Conservation (phyloP, 1,140 invertebrate genomes). For the Drosophila auraria region DNA sequence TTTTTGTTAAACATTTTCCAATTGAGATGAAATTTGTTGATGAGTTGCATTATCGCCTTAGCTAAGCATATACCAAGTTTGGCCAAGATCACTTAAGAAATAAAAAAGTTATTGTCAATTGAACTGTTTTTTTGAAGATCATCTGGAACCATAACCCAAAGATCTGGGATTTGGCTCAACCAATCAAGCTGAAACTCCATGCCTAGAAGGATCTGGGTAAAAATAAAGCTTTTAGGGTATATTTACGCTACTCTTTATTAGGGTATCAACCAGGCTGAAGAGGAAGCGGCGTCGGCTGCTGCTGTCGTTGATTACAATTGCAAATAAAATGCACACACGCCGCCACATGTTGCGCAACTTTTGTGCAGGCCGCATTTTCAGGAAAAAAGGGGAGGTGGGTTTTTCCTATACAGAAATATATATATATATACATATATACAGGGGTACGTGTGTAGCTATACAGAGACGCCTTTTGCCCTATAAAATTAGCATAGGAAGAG, state of each 20-base stretch:
- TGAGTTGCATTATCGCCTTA: not conserved
- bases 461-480: constrained; percentile 56
- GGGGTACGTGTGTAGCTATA: constrained; percentile 7
- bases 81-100: not conserved
- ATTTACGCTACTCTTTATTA: not conserved
- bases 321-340: constrained; percentile 72
- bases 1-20: no score
- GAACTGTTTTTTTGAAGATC: not conserved
- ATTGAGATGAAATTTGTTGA: not conserved
- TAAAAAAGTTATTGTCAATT: not conserved
- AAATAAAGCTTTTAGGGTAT: not conserved
- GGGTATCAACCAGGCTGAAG: constrained; percentile 32
- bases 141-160: not conserved
- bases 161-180: not conserved
- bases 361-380: constrained; percentile 30
- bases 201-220: no score
- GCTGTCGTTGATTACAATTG: constrained; percentile 71
- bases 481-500: constrained; percentile 61
- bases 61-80: not conserved
- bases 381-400: constrained; percentile 9
- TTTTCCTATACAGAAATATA: constrained; percentile 20
- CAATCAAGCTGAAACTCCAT: not conserved
- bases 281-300: constrained; percentile 51
- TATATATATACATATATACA: not conserved
- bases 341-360: constrained; percentile 72